Evolutionary conservation across 2,888 invertebrate species (phyloP).

Genomic region (Galerucella pusilla): DNA sequence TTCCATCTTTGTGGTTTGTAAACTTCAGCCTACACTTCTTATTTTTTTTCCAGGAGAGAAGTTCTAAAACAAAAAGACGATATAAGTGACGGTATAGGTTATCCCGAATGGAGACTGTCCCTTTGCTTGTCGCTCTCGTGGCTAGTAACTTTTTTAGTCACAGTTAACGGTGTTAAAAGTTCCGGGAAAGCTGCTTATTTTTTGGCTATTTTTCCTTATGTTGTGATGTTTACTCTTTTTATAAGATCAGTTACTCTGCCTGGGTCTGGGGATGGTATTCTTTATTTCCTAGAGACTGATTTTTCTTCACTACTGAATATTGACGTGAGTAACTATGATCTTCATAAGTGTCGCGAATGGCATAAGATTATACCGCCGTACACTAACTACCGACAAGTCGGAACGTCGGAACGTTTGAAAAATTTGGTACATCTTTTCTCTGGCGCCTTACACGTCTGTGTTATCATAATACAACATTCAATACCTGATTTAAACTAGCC

Average conservation of each 20-base stretch:
- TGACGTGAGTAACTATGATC: slow-evolving; percentile 65
- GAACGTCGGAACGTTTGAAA: no score
- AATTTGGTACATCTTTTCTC: no score
- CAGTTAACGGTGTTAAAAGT: slow-evolving; percentile 79
- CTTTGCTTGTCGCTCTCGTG: slow-evolving; percentile 76
- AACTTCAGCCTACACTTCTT: not conserved
- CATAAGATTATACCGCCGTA: no score
- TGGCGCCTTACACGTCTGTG: no score
- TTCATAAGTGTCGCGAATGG: no score
- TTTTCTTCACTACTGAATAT: slow-evolving; percentile 80
- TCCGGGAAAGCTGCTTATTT: slow-evolving; percentile 89
- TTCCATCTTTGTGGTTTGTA: no score
- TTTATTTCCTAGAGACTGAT: slow-evolving; percentile 83
- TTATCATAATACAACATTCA: no score
- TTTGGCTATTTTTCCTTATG: slow-evolving; percentile 87
- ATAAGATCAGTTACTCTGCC: slow-evolving; percentile 74
- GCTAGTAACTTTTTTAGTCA: slow-evolving; percentile 75
- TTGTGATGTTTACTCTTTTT: slow-evolving; percentile 79
- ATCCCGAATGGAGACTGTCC: slow-evolving; percentile 76
- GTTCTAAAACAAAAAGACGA: slow-evolving; percentile 67
- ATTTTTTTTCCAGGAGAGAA: slow-evolving; percentile 63
- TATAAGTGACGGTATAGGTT: slow-evolving; percentile 65
- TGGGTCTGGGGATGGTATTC: slow-evolving; percentile 79
- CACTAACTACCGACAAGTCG: no score
- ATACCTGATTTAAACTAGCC: no score